Base-by-base conservation (phyloP, 2,888 invertebrate species). In the Dinocampus coccinellae region DNA sequence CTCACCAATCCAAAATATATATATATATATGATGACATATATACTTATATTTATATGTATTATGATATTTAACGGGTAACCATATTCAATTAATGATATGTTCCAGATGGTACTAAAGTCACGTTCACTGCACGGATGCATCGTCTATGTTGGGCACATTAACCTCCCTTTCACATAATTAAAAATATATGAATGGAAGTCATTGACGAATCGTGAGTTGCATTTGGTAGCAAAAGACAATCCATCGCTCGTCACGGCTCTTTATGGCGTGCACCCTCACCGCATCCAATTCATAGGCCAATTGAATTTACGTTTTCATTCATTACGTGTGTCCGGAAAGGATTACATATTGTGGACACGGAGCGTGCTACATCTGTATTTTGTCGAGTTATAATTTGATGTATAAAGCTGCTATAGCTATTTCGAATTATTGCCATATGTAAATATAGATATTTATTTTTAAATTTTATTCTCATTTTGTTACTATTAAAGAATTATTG, bases 261-360 rank as follows among this genome's bases (percentile, higher is more conserved):
- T 47, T 16, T 3, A 69, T 39, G 62, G 70, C 55, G 52, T 53
- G 69, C 63, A 16, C 66, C 66, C 63, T 72, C 72, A 69, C 77
- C 75, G 76, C 78, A 75, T 78, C 79, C 83, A 82, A 85, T 85
- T 84, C 84, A 84, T 64, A 79, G 33, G 80, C 79, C 85, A 84
- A 86, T 86, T 86, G 85, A 86, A 86, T 86, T 84, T 82, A 83
- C 82, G 80, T 83, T 84, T 84, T 81, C 83, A 81, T 82, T 84
- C 83, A 84, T 85, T 86, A 84, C 77, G 81, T 79, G 82, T 81
- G 82, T 82, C 84, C 83, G 83, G 83, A 82, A 85, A 85, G 85
- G 86, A 86, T 86, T 85, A 84, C 77, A 77, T 66, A 77, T 77
- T 75, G 74, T 60, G 73, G 57, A 73, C 73, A 79, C 13, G 42